Conservation (phyloP, 64 coral and sea anemone genomes). For the Orbicella faveolata region DNA sequence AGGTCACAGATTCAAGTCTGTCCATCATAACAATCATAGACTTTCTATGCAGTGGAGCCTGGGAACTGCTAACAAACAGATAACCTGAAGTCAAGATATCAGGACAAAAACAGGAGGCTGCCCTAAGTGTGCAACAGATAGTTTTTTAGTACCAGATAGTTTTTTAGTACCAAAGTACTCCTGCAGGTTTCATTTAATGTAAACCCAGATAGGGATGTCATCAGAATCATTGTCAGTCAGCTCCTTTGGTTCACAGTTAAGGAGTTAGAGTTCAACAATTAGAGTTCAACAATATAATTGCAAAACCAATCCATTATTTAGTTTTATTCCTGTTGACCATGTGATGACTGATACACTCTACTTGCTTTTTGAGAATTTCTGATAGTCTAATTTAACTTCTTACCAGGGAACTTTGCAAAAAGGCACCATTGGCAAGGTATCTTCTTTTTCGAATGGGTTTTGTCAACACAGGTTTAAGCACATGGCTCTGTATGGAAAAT, state of each 20-base stretch:
- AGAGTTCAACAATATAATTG: not conserved
- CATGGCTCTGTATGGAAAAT: not conserved
- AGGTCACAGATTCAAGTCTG: too few species aligned
- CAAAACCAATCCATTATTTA: not conserved
- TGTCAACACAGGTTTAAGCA: not conserved
- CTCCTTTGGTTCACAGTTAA: not conserved
- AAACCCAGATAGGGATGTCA: conserved; percentile 32
- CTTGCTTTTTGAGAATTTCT: conserved; percentile 25
- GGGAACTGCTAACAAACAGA: too few species aligned
- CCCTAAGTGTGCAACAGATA: too few species aligned
- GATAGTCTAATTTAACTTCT: conserved; percentile 29
- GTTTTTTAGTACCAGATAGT: too few species aligned
- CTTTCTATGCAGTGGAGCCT: too few species aligned
- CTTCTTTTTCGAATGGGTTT: not conserved
- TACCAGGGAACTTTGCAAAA: not conserved
- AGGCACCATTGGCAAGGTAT: too few species aligned
- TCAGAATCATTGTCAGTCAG: conserved; percentile 27
- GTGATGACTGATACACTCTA: not conserved
- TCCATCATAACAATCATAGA: too few species aligned
- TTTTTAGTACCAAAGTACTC: too few species aligned
- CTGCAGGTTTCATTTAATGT: conserved; percentile 46
- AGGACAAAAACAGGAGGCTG: too few species aligned
- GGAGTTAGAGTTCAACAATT: not conserved
- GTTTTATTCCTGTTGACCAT: not conserved
- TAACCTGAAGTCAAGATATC: too few species aligned